A percentile compares a stretch with the other conserved stretches of the same genome.
Conservation (phyloP, 2,113 vertebrate genomes). For the Corynorhinus townsendii region DNA sequence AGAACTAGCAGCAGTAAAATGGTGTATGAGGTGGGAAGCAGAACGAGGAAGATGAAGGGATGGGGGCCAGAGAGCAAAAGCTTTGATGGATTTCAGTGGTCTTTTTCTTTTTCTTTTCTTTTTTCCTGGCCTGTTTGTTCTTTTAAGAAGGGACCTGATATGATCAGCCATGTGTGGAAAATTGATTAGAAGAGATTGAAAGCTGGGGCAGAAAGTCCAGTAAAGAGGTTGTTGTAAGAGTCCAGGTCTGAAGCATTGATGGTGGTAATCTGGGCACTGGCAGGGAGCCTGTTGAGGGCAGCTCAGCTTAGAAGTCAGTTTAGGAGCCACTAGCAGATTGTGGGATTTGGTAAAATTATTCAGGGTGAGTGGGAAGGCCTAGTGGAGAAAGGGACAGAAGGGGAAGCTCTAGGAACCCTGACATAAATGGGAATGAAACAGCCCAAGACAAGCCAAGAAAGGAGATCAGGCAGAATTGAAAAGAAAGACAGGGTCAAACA, state of each 20-base stretch:
- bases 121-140: background rate
- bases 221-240: background rate
- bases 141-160: background rate
- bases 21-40: background rate
- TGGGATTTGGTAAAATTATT: background rate
- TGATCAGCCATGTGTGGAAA: background rate
- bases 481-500: background rate
- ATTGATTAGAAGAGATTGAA: background rate
- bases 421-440: background rate
- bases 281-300: background rate
- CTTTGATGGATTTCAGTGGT: background rate
- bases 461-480: background rate
- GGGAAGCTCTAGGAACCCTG: background rate
- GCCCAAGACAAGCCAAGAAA: background rate
- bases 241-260: background rate
- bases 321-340: background rate
- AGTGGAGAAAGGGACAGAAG: background rate
- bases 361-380: background rate
- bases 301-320: background rate
- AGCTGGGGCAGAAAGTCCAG: background rate
- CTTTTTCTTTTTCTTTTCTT: too few species aligned
- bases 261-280: background rate
- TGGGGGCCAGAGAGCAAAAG: background rate
- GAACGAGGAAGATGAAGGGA: background rate
- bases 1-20: background rate